Evolutionary conservation across 2,888 invertebrate genomes (phyloP).

Genomic region (Mystacides longicornis): DNA sequence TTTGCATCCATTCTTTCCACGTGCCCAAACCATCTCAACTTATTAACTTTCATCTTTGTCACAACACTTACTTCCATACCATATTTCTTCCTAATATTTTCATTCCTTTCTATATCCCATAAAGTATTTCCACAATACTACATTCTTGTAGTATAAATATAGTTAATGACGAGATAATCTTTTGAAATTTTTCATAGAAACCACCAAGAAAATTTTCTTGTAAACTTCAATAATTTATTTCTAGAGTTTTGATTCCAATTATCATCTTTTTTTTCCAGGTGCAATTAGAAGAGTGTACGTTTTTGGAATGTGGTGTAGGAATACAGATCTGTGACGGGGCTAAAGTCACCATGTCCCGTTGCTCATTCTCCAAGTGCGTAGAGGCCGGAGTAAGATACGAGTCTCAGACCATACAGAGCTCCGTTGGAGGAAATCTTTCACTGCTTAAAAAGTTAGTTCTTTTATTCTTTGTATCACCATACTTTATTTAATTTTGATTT

Average conservation of each 20-base stretch:
- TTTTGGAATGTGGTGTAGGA: conserved; percentile 42
- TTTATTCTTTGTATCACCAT: not conserved
- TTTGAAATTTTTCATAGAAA: too few species aligned
- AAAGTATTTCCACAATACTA: too few species aligned
- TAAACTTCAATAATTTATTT: too few species aligned
- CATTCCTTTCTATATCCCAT: too few species aligned
- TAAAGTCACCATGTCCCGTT: conserved; percentile 33
- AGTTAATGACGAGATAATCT: not conserved
- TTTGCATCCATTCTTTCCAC: too few species aligned
- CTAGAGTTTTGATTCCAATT: too few species aligned
- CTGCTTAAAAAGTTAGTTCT: conserved; percentile 12
- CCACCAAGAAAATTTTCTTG: too few species aligned
- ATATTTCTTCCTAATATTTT: too few species aligned
- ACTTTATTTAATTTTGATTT: not conserved
- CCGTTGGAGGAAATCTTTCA: conserved; percentile 2
- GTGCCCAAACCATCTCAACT: too few species aligned
- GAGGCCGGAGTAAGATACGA: conserved; percentile 43
- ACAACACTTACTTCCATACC: too few species aligned
- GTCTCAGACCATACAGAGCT: not conserved
- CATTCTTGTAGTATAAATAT: not conserved
- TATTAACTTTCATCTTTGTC: too few species aligned
- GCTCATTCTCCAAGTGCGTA: conserved; percentile 30
- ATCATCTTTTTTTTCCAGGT: too few species aligned
- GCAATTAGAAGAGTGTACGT: conserved; percentile 37
- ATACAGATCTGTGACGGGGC: conserved; percentile 43